Evolutionary conservation across 1,140 invertebrate genomes (phyloP).

Genomic region (Tribolium madens): DNA sequence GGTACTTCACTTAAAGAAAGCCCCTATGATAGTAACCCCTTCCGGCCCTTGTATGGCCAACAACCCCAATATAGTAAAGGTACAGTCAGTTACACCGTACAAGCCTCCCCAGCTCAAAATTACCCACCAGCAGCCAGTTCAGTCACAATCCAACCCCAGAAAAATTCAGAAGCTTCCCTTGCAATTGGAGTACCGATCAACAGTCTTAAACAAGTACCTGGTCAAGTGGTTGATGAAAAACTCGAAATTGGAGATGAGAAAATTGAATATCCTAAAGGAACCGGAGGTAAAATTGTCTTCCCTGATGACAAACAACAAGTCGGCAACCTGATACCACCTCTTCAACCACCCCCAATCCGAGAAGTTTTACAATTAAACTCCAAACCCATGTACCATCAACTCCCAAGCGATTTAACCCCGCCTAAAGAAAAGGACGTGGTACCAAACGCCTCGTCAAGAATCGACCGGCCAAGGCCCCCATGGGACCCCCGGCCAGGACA

Average conservation of each 20-base stretch:
- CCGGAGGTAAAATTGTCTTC: constrained; percentile 61
- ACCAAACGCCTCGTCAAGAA: constrained; percentile 34
- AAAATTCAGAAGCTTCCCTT: constrained; percentile 62
- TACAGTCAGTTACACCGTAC: constrained; percentile 43
- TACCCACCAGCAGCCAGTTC: constrained; percentile 48
- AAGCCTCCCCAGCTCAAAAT: constrained; percentile 19
- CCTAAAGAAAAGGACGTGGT: constrained; percentile 57
- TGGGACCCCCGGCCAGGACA: constrained; percentile 65
- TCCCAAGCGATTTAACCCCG: constrained; percentile 64
- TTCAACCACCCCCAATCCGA: constrained; percentile 47
- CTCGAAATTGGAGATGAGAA: constrained; percentile 57
- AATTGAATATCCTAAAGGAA: constrained; percentile 56
- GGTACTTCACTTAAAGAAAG: constrained; percentile 66
- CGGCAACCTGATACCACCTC: constrained; percentile 41
- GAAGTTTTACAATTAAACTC: constrained; percentile 63
- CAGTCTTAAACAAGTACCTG: constrained; percentile 58
- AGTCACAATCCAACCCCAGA: constrained; percentile 61
- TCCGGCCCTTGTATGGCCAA: constrained; percentile 59
- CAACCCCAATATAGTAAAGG: constrained; percentile 44
- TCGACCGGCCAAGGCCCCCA: constrained; percentile 59
- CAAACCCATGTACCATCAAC: constrained; percentile 65
- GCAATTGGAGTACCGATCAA: constrained; percentile 62
- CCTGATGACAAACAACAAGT: constrained; percentile 59
- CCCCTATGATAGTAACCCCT: constrained; percentile 65
- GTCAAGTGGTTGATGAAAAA: constrained; percentile 64